Evolutionary conservation across 2,888 invertebrate species (phyloP), one percentile per base, ranked within the genome.

Genomic region (Oxyscelio sp.): DNA sequence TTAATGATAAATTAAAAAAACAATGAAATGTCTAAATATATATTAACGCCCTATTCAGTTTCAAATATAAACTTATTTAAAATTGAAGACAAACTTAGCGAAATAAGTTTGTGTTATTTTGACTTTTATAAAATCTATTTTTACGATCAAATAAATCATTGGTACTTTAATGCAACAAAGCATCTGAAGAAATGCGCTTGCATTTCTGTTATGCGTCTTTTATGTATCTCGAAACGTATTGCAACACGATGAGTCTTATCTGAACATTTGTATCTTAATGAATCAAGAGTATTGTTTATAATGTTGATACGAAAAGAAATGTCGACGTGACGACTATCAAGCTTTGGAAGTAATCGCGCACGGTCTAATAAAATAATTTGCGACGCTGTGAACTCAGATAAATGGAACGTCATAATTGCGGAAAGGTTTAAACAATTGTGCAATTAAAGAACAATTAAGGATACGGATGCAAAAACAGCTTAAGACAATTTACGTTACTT

Each of bases 221-320:
- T 24, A 8, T 43, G 8, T 17, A 24, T 19, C 31, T 40, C 8
- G n/a, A 27, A 54, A 17, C 27, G 24, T 50, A 50, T 66, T 59
- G 66, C 58, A 66, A 65, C 34, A 40, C 54, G 56, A 65, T 58
- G 45, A 52, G 22, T 15, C 45, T 65, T 71, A 65, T 71, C 65
- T 65, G 24, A 68, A 8, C 34, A 22, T 15, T 79, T 48, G 24
- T 79, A 71, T 79, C 65, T 63, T 65, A 71, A 71, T 58, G 58
- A 71, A 56, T 48, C 58, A 56, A 13, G 17, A 27, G 52, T 68
- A 68, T 52, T 77, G 68, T 65, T 79, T 65, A 63, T 56, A 65
- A 71, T 71, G 24, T 58, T 65, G 17, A 58, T 71, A 40, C 21
- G 34, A 65, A 21, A 71, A 79, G 70, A 38, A 34, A 63, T 54